These are phyloP conservation scores for Corvus hawaiiensis DNA, from an alignment of 2,113 vertebrate species.

Conservation along the genomic window DNA sequence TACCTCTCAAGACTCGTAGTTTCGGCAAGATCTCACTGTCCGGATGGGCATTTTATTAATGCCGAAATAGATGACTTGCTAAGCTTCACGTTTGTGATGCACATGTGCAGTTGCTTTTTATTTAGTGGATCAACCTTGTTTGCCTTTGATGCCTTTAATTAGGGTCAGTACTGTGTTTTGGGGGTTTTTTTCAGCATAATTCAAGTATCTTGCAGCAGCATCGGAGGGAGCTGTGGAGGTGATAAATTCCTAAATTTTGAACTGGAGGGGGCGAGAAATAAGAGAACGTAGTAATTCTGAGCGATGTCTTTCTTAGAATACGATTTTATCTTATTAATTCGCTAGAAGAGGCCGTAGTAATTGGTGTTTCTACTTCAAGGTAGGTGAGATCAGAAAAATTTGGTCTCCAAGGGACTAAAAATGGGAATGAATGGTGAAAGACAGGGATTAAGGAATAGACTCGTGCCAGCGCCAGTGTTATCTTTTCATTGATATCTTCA, in stretches of 20 bases:
- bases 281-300: background rate
- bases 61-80: rapidly evolving
- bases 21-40: no score
- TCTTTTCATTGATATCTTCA: background rate
- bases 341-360: rapidly evolving
- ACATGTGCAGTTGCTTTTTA: rapidly evolving
- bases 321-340: background rate
- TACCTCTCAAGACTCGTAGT: background rate
- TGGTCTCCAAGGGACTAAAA: background rate
- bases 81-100: background rate
- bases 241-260: background rate
- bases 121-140: background rate
- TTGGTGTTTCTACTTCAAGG: background rate
- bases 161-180: background rate
- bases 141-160: background rate
- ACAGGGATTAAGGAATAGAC: background rate
- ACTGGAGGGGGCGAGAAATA: background rate
- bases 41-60: background rate
- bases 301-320: background rate
- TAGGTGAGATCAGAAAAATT: background rate
- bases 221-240: background rate
- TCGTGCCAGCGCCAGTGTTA: rapidly evolving
- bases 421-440: background rate
- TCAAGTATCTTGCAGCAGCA: background rate
- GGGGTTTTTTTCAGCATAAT: background rate